These are phyloP conservation scores for Arvicanthis niloticus DNA, from an alignment of 2,113 vertebrate genomes.

Conservation along the genomic window DNA sequence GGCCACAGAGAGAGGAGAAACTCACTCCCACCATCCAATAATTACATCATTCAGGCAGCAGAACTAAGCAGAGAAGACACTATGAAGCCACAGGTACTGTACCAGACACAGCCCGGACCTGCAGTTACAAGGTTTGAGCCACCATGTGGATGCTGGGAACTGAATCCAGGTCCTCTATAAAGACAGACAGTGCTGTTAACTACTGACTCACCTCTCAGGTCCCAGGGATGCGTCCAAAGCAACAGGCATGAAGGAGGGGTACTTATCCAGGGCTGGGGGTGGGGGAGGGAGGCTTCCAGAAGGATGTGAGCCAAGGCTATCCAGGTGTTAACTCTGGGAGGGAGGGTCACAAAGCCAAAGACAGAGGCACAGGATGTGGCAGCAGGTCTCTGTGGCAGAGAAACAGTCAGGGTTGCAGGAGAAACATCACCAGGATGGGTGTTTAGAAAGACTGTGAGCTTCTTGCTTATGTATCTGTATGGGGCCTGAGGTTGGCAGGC, in stretches of 20 bases:
- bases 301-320: background rate
- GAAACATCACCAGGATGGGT: background rate
- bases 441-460: background rate
- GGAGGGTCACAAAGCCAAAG: background rate
- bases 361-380: background rate
- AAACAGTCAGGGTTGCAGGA: no score
- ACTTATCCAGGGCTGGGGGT: background rate
- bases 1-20: background rate
- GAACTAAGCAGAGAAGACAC: background rate
- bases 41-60: background rate
- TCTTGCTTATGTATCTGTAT: background rate
- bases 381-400: no score
- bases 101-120: background rate
- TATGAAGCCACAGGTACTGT: background rate
- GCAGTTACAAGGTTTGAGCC: no score
- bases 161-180: no score
- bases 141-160: no score
- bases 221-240: background rate
- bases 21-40: background rate
- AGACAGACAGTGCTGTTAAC: no score
- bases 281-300: background rate
- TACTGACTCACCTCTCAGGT: no score
- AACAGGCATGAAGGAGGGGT: background rate
- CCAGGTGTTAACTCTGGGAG: background rate
- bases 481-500: background rate